These are phyloP conservation scores for Chromoteleia sp. DNA, from an alignment of 2,888 invertebrate genomes.

Conservation along the genomic window DNA sequence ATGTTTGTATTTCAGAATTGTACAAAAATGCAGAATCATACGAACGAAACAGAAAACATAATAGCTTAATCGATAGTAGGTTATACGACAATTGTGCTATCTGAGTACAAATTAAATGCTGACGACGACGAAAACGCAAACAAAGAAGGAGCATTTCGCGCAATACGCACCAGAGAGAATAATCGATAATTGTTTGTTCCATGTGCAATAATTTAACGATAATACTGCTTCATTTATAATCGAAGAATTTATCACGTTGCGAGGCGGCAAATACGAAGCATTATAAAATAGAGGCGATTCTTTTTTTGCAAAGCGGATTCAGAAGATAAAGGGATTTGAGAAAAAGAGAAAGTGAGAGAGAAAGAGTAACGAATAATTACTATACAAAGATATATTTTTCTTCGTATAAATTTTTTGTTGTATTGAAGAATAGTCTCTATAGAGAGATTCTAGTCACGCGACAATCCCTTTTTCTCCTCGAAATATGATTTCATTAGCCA, in stretches of 20 bases:
- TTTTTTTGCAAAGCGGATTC: slow-evolving; percentile 41
- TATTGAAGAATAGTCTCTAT: slow-evolving; percentile 57
- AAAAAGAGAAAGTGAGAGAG: slow-evolving; percentile 23
- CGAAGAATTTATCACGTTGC: slow-evolving; percentile 61
- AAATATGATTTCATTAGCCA: slow-evolving; percentile 52
- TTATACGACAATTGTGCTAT: slow-evolving; percentile 63
- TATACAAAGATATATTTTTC: slow-evolving; percentile 69
- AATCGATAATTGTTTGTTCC: slow-evolving; percentile 78
- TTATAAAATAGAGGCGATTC: slow-evolving; percentile 18
- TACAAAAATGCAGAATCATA: slow-evolving; percentile 61
- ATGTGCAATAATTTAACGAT: slow-evolving; percentile 80
- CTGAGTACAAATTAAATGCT: slow-evolving; percentile 63
- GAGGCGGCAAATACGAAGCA: slow-evolving; percentile 37
- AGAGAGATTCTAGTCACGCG: slow-evolving; percentile 70
- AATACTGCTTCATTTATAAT: slow-evolving; percentile 75
- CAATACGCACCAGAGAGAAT: slow-evolving; percentile 75
- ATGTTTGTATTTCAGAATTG: slow-evolving; percentile 51
- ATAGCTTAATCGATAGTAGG: slow-evolving; percentile 57
- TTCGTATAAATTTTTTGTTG: slow-evolving; percentile 58
- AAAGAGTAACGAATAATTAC: slow-evolving; percentile 56
- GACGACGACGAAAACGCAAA: slow-evolving; percentile 57
- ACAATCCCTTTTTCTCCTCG: slow-evolving; percentile 67
- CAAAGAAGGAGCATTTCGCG: slow-evolving; percentile 67
- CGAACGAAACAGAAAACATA: slow-evolving; percentile 62
- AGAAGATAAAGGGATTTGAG: slow-evolving; percentile 59